Evolutionary conservation across 1,140 invertebrate species (phyloP), one percentile per base, ranked within the genome.

Genomic region (Psilanteris sp.): DNA sequence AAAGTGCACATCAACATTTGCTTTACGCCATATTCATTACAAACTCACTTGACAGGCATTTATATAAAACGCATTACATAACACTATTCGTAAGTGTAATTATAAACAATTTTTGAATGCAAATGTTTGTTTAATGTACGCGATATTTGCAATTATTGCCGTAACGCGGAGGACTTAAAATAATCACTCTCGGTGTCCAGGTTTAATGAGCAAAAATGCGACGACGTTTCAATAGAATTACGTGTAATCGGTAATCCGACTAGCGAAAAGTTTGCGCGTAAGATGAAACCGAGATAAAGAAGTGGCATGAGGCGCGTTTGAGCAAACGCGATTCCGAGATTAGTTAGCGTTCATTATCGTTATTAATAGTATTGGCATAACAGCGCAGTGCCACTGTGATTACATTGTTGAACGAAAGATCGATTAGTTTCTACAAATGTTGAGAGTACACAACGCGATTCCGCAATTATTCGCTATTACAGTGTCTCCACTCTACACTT

Each of bases 401-500:
- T 71, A 67, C 62, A 78, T 74, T 64, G 66, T 64, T 64, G 27
- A 66, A 41, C 24, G 57, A 34, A 66, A 62, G 71, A 74, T 78
- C 64, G 70, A 78, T 78, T 72, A 75, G 71, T 78, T 78, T 75
- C 71, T 71, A 55, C 70, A 44, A 78, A 74, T 78, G 70, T 39
- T 62, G 59, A 16, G 59, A 66, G 39, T 50, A 59, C 41, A 43
- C 61, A 50, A 26, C 31, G 54, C 57, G 29, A 75, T 75, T 62
- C 48, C 61, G 55, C 70, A 78, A 78, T 74, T 78, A 78, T 78
- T 78, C 59, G 41, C 64, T 44, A 78, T 78, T 78, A 74, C 76
- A 9, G 43, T 72, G 57, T 73, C 76, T 61, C 76, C 57, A 43
- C 50, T 34, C 34, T 70, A 62, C 66, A 71, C 54, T 72, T 73